Base-by-base conservation (phyloP, 2,888 invertebrate genomes). In the Leucophora obtusa region DNA sequence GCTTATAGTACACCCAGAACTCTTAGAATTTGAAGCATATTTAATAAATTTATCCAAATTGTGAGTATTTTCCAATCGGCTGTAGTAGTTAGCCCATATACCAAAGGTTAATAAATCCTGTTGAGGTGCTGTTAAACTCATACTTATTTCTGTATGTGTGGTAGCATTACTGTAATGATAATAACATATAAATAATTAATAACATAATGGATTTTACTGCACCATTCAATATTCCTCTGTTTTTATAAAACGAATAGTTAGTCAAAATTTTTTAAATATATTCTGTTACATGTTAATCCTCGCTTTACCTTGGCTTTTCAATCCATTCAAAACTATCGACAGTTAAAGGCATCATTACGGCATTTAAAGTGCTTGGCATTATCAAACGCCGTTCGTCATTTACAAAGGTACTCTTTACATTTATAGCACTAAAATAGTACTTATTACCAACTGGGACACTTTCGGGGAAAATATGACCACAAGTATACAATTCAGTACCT, bases 51-150 rank as follows among this genome's bases (percentile, higher is more conserved):
- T n/a, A 70, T 87, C 60, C 59, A 88, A 59, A 38, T 87, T 87
- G 56, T 87, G 87, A 0, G 38, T 83, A 68, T 74, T 84, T 7
- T 79, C 70, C 38, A 83, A 33, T 0, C 74, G 35, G 5, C 80
- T 85, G 10, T 75, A 89, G 54, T 88, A 89, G 18, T 88, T 88
- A 14, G 86, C 86, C 87, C 89, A 90, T 56, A 90, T 87, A 33
- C 86, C 89, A 74, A 90, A 90, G 5, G 89, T 89, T n/a, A 90
- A 60, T 2, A 90, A 70, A 74, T 89, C 87, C 18, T 86, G 83
- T 65, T 86, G 85, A 1, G 87, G 82, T 14, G 33, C 21, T 0
- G 15, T 24, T n/a, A 87, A 62, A 10, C 72, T 58, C 28, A 87
- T 47, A 10, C 72, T 54, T 18, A 87, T 76, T 14, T 73, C 43